Conservation (phyloP, 2,888 invertebrate species). For the Lypha dubia region DNA sequence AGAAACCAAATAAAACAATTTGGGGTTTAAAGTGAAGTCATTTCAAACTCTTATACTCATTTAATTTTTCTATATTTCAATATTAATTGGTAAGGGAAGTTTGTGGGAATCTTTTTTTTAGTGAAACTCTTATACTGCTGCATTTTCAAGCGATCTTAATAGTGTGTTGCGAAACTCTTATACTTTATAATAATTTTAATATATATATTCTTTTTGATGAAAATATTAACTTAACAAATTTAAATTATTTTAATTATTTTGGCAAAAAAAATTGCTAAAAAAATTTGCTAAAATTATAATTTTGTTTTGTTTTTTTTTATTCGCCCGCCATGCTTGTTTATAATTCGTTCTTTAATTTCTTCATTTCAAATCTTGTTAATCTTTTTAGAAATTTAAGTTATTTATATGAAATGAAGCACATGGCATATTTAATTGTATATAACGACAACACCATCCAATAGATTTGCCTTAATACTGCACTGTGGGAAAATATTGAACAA, state of each 20-base stretch:
- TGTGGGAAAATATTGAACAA: background rate
- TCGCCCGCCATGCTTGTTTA: background rate
- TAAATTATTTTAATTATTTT: no score
- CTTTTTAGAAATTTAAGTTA: conserved; percentile 32
- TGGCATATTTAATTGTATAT: conserved; percentile 34
- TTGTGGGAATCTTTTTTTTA: no score
- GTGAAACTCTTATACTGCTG: no score
- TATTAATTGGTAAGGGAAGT: no score
- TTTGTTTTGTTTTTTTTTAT: background rate
- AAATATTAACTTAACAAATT: background rate
- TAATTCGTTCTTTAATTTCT: background rate
- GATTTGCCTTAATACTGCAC: conserved; percentile 21
- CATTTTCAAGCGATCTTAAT: no score
- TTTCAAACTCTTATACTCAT: no score
- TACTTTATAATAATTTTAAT: background rate
- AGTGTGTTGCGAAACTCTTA: background rate
- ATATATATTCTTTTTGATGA: background rate
- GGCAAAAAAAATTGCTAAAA: no score
- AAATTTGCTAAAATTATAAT: background rate
- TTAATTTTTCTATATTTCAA: no score
- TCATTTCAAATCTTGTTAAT: conserved; percentile 11
- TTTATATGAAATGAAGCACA: conserved; percentile 26
- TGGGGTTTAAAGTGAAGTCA: no score
- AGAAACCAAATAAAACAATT: no score
- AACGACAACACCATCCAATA: conserved; percentile 4